Evolutionary conservation across 2,888 invertebrate species (phyloP).

Genomic region (Caenorhabditis japonica): DNA sequence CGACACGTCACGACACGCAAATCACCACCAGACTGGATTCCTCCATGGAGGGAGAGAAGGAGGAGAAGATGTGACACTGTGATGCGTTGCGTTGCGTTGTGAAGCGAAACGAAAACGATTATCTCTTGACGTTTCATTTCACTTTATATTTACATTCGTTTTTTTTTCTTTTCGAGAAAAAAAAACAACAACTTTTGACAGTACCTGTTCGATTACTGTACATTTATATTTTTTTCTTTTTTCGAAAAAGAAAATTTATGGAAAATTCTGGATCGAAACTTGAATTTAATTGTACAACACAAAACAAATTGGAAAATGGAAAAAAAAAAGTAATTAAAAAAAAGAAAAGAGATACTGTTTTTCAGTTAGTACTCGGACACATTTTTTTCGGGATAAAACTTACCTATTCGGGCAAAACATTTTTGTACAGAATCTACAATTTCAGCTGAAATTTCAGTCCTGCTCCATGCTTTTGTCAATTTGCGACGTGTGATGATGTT

Average conservation of each 20-base stretch:
- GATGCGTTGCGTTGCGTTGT: no score
- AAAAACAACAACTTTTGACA: no score
- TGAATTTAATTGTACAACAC: no score
- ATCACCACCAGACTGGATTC: conserved; percentile 22
- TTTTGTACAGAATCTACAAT: not conserved
- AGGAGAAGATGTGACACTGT: conserved; percentile 17
- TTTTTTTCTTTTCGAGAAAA: no score
- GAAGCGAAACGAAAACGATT: conserved; percentile 47
- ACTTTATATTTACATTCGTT: no score
- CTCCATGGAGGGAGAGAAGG: not conserved
- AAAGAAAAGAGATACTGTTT: not conserved
- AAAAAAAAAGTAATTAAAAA: conserved; percentile 8
- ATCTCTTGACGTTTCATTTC: conserved; percentile 11
- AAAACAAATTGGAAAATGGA: no score
- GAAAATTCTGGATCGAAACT: no score
- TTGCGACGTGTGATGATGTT: conserved; percentile 58
- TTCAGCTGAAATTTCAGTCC: not conserved
- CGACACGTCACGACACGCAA: no score
- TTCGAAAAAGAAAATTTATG: no score
- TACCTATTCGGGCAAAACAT: conserved; percentile 5
- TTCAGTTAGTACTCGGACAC: conserved; percentile 13
- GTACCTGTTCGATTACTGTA: no score
- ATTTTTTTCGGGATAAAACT: conserved; percentile 16
- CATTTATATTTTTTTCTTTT: no score
- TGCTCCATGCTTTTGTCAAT: conserved; percentile 45